Conservation (phyloP, 2,113 vertebrate species). For the Protomyctophum bolini region DNA sequence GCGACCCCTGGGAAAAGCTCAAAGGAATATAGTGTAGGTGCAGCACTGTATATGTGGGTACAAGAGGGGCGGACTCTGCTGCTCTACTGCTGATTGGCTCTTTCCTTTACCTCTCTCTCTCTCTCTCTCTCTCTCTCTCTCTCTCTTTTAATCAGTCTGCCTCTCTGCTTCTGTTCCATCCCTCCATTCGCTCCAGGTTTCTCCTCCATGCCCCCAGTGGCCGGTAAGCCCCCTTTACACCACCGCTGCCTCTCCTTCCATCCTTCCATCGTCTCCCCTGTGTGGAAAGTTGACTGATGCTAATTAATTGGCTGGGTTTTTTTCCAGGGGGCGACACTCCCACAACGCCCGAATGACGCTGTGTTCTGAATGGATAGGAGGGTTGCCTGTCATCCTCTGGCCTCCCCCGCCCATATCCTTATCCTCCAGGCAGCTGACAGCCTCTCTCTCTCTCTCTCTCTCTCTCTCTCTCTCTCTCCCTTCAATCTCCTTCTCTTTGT, state of each 20-base stretch:
- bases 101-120: too few relatives aligned
- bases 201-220: background rate
- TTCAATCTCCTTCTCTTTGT: too few relatives aligned
- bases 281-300: conserved; percentile 36
- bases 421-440: too few relatives aligned
- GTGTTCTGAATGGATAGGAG: conserved; percentile 7
- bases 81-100: too few relatives aligned
- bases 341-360: conserved; percentile 17
- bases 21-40: too few relatives aligned
- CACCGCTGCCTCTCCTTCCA: background rate
- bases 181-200: background rate
- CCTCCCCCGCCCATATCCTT: too few relatives aligned
- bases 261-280: conserved; percentile 4
- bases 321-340: conserved; percentile 19
- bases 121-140: background rate
- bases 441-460: background rate
- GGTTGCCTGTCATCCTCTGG: background rate
- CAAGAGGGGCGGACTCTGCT: too few relatives aligned
- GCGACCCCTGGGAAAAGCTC: too few relatives aligned
- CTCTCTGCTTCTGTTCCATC: background rate
- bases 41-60: too few relatives aligned
- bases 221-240: conserved; percentile 5
- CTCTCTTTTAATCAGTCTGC: background rate
- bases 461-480: background rate
- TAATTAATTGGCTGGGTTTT: conserved; percentile 59